phyloP scores from a whole-genome alignment of 1,140 invertebrate genomes.

The Conus ventricosus region DNA sequence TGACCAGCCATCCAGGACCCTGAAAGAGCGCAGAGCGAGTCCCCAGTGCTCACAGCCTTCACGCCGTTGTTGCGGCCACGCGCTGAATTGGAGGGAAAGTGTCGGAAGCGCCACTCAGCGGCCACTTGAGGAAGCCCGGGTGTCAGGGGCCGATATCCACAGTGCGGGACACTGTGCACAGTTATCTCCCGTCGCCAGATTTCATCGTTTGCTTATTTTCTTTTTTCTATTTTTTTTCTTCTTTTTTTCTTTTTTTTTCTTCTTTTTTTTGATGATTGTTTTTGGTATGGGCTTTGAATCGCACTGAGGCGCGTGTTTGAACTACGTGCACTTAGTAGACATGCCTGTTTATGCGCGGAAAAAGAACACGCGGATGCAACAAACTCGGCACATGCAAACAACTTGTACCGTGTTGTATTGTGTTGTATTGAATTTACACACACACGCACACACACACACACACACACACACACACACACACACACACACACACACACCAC shows the following conservation, averaged over 20 bases:
- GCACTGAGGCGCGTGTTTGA: no score
- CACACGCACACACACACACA: neutral
- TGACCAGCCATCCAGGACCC: no score
- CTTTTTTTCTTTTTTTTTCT: neutral
- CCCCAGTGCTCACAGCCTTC: no score
- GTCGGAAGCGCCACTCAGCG: constrained; percentile 29
- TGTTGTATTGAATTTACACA: no score
- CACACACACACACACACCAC: neutral
- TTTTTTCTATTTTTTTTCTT: neutral
- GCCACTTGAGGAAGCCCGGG: constrained; percentile 24
- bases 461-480: neutral
- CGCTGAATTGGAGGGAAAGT: neutral
- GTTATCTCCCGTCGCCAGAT: constrained; percentile 6
- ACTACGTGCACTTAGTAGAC: no score
- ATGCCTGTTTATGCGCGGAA: no score
- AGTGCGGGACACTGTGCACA: neutral
- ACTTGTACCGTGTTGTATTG: no score
- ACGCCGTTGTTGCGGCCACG: neutral
- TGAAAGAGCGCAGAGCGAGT: no score
- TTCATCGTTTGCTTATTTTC: neutral
- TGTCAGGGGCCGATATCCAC: constrained; percentile 20
- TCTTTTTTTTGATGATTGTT: neutral
- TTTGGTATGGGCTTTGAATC: neutral
- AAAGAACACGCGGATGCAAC: no score
- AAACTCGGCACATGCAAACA: no score